Evolutionary conservation across 2,888 invertebrate genomes (phyloP).

Genomic region (Abscondita cerata): DNA sequence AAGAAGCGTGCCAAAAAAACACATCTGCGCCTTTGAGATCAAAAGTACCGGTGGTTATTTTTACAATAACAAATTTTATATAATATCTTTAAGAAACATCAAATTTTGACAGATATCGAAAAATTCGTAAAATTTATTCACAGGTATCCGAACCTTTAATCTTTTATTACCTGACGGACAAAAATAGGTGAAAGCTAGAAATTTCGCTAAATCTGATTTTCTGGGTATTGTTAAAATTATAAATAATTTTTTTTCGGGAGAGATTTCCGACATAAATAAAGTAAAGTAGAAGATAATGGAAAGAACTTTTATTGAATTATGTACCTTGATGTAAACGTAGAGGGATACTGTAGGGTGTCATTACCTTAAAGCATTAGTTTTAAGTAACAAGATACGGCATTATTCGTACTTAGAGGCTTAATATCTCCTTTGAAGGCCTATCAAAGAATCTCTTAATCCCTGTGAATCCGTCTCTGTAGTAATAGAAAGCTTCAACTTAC

Average conservation of each 20-base stretch:
- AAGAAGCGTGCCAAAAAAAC: slow-evolving; percentile 20
- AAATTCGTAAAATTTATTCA: slow-evolving; percentile 29
- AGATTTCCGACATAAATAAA: no score
- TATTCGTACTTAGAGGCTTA: slow-evolving; percentile 41
- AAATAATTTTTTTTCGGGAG: not conserved
- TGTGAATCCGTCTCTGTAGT: slow-evolving; percentile 22
- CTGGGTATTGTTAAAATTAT: not conserved
- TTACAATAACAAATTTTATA: slow-evolving; percentile 18
- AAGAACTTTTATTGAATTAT: slow-evolving; percentile 1
- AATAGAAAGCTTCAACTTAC: slow-evolving; percentile 24
- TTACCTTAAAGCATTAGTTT: slow-evolving; percentile 33
- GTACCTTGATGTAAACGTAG: slow-evolving; percentile 2
- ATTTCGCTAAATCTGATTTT: no score
- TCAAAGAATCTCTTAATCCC: slow-evolving; percentile 36
- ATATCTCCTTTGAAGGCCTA: slow-evolving; percentile 42
- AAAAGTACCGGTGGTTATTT: slow-evolving; percentile 14
- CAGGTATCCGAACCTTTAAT: slow-evolving; percentile 13
- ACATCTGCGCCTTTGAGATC: slow-evolving; percentile 16
- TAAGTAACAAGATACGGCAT: slow-evolving; percentile 42
- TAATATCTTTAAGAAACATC: slow-evolving; percentile 23
- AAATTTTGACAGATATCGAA: slow-evolving; percentile 31
- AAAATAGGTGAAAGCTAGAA: no score
- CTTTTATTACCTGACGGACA: slow-evolving; percentile 19
- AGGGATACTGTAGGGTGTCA: slow-evolving; percentile 17
- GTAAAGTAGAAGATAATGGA: not conserved